Evolutionary conservation across 2,797 vertebrate species (phyloP).

Genomic region (Scolopax rusticola): DNA sequence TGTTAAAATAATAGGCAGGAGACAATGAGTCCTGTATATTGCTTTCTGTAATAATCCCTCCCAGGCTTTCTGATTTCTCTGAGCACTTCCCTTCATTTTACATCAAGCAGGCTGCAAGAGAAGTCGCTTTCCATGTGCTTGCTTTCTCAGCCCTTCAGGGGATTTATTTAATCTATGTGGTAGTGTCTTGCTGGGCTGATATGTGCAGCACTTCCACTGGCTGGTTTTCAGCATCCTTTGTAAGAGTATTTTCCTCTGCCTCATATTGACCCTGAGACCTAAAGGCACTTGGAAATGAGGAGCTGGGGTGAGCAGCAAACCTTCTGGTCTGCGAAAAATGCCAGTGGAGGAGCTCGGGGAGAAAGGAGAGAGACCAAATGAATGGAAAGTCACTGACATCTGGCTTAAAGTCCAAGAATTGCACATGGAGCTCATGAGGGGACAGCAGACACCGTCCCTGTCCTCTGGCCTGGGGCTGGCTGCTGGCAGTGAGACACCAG

Average conservation of each 20-base stretch:
- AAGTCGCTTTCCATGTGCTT: background rate
- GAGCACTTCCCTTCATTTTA: constrained; percentile 28
- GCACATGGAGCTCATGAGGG: background rate
- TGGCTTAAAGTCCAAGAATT: constrained; percentile 50
- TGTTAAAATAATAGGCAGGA: constrained; percentile 41
- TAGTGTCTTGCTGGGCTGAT: background rate
- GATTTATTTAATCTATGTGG: constrained; percentile 33
- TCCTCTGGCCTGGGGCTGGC: background rate
- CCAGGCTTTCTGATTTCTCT: constrained; percentile 18
- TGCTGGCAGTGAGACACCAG: background rate
- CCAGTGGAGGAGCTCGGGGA: background rate
- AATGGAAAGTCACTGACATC: constrained; percentile 67
- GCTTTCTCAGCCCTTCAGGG: background rate
- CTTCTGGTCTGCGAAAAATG: background rate
- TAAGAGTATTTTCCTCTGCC: background rate
- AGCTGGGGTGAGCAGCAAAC: background rate
- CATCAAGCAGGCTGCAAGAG: background rate
- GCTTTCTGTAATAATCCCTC: constrained; percentile 36
- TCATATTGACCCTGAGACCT: background rate
- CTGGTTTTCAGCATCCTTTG: background rate
- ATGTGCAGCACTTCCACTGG: background rate
- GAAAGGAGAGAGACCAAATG: background rate
- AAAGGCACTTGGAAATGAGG: background rate
- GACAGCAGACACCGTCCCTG: rapidly evolving
- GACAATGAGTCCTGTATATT: constrained; percentile 3